Base-by-base conservation (phyloP, 64 coral and sea anemone genomes). In the Dendrophyllia cribrosa region DNA sequence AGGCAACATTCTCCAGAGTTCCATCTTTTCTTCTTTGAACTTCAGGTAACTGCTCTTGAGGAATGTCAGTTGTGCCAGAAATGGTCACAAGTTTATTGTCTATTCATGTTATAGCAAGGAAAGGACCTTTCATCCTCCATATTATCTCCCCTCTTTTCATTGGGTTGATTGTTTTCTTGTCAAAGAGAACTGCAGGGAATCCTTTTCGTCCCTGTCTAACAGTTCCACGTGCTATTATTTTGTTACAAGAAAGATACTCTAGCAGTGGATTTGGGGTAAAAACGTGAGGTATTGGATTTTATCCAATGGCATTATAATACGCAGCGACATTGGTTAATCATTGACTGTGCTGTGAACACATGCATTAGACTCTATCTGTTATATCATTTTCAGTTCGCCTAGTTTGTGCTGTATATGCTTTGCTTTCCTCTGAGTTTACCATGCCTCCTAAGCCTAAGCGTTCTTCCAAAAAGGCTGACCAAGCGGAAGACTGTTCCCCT, bases 51-150 rank as follows among this genome's bases (percentile, higher is more conserved):
- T 52, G 3, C 3, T 70, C 45, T 53, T 12, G n/a, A 3, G 83
- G 83, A 69, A 7, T 9, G 9, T 8, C 15, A 50, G 61, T 51
- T 19, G 63, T 86, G 34, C 83, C 62, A 47, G 82, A 24, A 66
- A 45, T 45, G n/a, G 23, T 44, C 62, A 86, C 65, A 70, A 43
- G 0, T 51, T 86, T 70, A 0, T 72, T 86, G 83, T 70, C 83
- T 1, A 86, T 70, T 66, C 83, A 86, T 22, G 48, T 71, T 6
- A 71, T 14, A 20, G 65, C 65, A 7, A 86, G 45, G 9, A 86
- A 21, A 48, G 83, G 83, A 51, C 83, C 83, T 25, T 70, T 86
- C 65, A 86, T 86, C 44, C 83, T 51, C 83, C 83, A 86, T 3
- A 86, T 26, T 70, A 19, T 21, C 3, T 86, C 83, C 43, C 44